Conservation (phyloP, 1,140 invertebrate species). For the Procambarus clarkii region DNA sequence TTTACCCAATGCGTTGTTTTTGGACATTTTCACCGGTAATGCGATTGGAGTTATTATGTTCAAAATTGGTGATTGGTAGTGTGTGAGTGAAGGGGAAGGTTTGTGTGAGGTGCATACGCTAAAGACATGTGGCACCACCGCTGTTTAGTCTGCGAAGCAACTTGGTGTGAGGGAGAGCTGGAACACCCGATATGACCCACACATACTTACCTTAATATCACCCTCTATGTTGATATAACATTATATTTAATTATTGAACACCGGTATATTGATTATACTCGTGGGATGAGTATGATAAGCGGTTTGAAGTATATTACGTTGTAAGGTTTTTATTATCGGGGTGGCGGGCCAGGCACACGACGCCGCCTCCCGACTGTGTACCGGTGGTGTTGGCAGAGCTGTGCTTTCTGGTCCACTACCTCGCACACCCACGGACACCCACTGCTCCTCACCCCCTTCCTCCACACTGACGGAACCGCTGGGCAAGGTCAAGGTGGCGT, state of each 20-base stretch:
- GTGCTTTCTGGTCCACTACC: background rate
- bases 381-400: background rate
- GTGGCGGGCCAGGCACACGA: background rate
- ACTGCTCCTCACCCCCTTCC: no score
- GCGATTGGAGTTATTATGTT: no score
- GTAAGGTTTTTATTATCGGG: background rate
- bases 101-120: background rate
- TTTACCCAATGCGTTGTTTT: no score
- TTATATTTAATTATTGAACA: no score
- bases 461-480: no score
- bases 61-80: background rate
- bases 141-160: background rate
- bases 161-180: background rate
- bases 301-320: background rate
- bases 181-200: no score
- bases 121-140: background rate
- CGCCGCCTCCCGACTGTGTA: background rate
- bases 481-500: no score
- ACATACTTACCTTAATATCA: no score
- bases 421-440: background rate
- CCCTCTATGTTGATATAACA: no score
- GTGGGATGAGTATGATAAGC: no score
- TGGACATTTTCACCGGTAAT: no score
- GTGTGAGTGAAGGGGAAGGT: background rate
- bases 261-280: no score